Evolutionary conservation across 2,797 vertebrate species (phyloP).

Genomic region (Sebastes goodei): DNA sequence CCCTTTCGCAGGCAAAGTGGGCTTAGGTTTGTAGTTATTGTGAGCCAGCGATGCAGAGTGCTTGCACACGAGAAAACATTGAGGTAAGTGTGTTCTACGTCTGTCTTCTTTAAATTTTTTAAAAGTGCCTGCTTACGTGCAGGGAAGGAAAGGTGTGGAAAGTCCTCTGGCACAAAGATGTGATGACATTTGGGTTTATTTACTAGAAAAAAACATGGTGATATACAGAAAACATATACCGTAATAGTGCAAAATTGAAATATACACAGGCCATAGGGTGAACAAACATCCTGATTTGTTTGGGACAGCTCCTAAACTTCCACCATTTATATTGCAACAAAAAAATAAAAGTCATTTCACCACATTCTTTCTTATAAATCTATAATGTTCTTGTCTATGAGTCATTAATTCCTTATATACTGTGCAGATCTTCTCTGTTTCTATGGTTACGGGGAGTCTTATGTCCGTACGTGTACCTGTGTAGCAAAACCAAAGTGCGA

Average conservation of each 20-base stretch:
- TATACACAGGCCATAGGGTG: neutral
- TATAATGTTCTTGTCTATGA: neutral
- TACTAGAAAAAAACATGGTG: neutral
- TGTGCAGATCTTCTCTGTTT: slow-evolving; percentile 11
- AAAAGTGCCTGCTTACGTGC: neutral
- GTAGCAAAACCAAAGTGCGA: neutral
- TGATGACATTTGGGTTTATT: neutral
- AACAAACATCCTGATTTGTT: neutral
- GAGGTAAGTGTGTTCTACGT: neutral
- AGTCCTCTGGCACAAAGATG: neutral
- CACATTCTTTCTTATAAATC: neutral
- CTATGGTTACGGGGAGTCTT: slow-evolving; percentile 23
- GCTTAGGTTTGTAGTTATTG: neutral
- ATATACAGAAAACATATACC: neutral
- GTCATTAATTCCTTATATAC: slow-evolving; percentile 13
- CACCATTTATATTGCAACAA: neutral
- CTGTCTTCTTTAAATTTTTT: slow-evolving; percentile 48
- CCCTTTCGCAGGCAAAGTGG: slow-evolving; percentile 18
- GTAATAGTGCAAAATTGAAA: neutral
- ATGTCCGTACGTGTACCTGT: neutral
- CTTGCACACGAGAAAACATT: neutral
- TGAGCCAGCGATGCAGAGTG: slow-evolving; percentile 11
- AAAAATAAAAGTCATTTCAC: neutral
- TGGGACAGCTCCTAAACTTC: neutral
- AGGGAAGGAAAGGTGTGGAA: neutral